Evolutionary conservation across 2,113 vertebrate species (phyloP).

Genomic region (Peucedramus taeniatus): DNA sequence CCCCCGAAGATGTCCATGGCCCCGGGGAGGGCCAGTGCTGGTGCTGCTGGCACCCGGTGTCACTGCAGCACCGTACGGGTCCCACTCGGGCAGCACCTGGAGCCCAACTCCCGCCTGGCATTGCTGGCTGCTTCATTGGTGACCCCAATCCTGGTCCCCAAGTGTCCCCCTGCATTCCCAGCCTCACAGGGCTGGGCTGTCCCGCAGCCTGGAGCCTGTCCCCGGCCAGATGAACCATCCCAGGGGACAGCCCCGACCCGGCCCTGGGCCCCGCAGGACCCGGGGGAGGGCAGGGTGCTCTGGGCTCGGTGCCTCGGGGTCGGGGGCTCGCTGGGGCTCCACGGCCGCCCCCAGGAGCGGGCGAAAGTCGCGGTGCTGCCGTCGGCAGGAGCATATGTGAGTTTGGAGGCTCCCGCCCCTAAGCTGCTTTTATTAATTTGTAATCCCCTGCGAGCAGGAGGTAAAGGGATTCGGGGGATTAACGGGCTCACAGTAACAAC

Average conservation of each 20-base stretch:
- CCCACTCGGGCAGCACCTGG: accelerated
- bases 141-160: background rate
- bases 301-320: accelerated
- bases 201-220: background rate
- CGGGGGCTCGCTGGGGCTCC: accelerated
- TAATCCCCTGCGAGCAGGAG: conserved; percentile 60
- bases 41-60: accelerated
- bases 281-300: accelerated
- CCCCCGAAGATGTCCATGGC: accelerated
- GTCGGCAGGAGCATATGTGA: conserved; percentile 35
- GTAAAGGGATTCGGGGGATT: conserved; percentile 69
- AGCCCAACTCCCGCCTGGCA: background rate
- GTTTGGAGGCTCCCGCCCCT: conserved; percentile 24
- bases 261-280: accelerated
- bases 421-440: conserved; percentile 69
- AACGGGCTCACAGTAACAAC: conserved; percentile 64
- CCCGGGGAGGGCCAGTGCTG: background rate
- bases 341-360: background rate
- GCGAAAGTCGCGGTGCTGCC: conserved; percentile 15
- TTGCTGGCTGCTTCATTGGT: background rate
- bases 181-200: accelerated
- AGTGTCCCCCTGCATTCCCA: background rate
- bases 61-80: accelerated
- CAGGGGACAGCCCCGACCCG: background rate
- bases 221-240: accelerated